Evolutionary conservation across 1,140 invertebrate genomes (phyloP).

Genomic region (Varroa destructor): DNA sequence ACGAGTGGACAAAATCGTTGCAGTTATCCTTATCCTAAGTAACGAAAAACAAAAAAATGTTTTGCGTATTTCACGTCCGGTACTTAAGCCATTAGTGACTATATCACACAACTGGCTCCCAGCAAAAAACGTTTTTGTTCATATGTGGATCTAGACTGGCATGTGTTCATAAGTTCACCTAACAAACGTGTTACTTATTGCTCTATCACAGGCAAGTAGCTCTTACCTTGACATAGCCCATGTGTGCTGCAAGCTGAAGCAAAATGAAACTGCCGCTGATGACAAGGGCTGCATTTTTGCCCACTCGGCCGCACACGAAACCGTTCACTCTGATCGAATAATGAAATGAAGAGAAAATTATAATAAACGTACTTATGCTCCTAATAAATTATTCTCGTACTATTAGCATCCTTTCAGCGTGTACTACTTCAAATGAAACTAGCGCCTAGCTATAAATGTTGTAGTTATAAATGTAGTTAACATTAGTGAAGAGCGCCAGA

Average conservation of each 20-base stretch:
- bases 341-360: background rate
- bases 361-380: background rate
- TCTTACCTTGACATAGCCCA: conserved; percentile 23
- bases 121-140: background rate
- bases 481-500: too few species aligned
- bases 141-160: background rate
- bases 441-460: too few species aligned
- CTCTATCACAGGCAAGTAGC: background rate
- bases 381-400: background rate
- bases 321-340: conserved; percentile 5
- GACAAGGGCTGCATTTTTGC: conserved; percentile 10
- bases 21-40: too few species aligned
- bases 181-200: background rate
- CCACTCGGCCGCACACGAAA: conserved; percentile 8
- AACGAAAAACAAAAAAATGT: too few species aligned
- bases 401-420: background rate
- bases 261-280: background rate
- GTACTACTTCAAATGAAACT: too few species aligned
- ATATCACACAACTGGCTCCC: background rate
- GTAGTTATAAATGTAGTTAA: too few species aligned
- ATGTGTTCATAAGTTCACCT: background rate
- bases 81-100: too few species aligned
- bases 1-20: too few species aligned
- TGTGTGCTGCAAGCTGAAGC: background rate
- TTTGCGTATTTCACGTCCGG: too few species aligned